Evolutionary conservation across 64 coral and sea anemone species (phyloP).

Genomic region (Pocillopora verrucosa): DNA sequence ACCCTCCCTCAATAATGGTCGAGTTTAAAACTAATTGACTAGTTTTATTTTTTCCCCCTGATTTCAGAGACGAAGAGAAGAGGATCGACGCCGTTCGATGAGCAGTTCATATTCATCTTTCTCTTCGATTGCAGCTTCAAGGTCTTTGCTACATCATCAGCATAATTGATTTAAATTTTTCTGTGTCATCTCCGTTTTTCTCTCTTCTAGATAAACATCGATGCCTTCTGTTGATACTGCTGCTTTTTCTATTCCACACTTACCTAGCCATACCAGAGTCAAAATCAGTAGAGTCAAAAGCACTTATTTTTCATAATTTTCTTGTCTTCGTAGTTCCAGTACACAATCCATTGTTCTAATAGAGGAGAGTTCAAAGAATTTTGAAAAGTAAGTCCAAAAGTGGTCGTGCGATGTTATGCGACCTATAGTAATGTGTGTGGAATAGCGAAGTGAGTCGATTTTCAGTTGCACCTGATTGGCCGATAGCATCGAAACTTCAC

Average conservation of each 20-base stretch:
- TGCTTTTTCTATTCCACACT: no score
- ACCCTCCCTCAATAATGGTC: no score
- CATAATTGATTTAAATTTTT: background rate
- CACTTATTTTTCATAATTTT: background rate
- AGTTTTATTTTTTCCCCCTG: no score
- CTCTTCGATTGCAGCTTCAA: background rate
- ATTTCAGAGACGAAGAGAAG: background rate
- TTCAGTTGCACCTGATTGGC: no score
- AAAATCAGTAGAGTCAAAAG: background rate
- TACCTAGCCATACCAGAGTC: no score
- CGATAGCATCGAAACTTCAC: no score
- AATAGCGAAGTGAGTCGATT: no score
- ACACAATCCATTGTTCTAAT: constrained; percentile 22
- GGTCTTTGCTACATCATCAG: background rate
- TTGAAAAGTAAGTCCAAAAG: constrained; percentile 35
- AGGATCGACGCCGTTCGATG: background rate
- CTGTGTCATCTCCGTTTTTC: no score
- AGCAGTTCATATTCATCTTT: constrained; percentile 7
- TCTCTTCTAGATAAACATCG: no score
- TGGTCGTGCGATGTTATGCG: background rate
- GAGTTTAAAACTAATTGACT: no score
- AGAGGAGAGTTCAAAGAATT: constrained; percentile 17
- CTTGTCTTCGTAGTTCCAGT: background rate
- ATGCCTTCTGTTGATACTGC: no score
- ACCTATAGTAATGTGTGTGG: no score